Percentiles rank a stretch among this genome's conserved stretches.
These are phyloP conservation scores for Anthophora plumipes DNA, from an alignment of 2,888 invertebrate species.

Conservation along the genomic window DNA sequence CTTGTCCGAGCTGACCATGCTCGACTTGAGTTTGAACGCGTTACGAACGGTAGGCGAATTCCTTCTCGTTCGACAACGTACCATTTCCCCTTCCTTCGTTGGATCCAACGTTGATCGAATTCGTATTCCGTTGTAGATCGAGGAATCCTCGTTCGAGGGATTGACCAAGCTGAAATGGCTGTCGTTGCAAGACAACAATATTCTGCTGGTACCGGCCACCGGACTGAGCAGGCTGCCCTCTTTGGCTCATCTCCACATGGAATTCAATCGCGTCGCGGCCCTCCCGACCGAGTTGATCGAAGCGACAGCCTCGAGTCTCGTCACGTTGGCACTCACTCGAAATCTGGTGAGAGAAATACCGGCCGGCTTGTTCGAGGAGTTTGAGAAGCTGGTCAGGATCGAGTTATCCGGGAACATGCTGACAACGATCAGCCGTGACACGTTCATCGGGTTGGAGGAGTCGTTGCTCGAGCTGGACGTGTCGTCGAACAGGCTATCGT, in stretches of 20 bases:
- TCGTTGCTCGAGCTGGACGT: slow-evolving; percentile 90
- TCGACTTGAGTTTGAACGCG: slow-evolving; percentile 94
- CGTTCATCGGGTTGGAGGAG: slow-evolving; percentile 91
- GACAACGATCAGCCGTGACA: slow-evolving; percentile 89
- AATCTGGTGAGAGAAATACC: slow-evolving; percentile 96
- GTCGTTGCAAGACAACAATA: slow-evolving; percentile 94
- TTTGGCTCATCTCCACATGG: slow-evolving; percentile 90
- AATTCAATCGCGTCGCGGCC: slow-evolving; percentile 95
- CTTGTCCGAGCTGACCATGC: slow-evolving; percentile 88
- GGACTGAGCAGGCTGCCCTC: slow-evolving; percentile 92
- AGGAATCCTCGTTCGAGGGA: slow-evolving; percentile 95
- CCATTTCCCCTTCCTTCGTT: no score
- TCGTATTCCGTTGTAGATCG: slow-evolving; percentile 87
- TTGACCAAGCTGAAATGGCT: slow-evolving; percentile 91
- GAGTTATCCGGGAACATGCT: slow-evolving; percentile 93
- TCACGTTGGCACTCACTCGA: slow-evolving; percentile 91
- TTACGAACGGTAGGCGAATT: slow-evolving; percentile 90
- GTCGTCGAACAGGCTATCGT: slow-evolving; percentile 90
- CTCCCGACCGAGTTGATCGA: slow-evolving; percentile 91
- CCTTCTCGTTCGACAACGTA: no score
- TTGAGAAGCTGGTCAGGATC: slow-evolving; percentile 89
- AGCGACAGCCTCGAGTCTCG: slow-evolving; percentile 89
- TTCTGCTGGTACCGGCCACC: slow-evolving; percentile 93
- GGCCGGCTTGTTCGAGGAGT: slow-evolving; percentile 91
- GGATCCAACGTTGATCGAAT: no score